A percentile compares a stretch with the other conserved stretches of the same genome.
Evolutionary conservation across 2,888 invertebrate genomes (phyloP).

Genomic region (Neuroscelio doddi): DNA sequence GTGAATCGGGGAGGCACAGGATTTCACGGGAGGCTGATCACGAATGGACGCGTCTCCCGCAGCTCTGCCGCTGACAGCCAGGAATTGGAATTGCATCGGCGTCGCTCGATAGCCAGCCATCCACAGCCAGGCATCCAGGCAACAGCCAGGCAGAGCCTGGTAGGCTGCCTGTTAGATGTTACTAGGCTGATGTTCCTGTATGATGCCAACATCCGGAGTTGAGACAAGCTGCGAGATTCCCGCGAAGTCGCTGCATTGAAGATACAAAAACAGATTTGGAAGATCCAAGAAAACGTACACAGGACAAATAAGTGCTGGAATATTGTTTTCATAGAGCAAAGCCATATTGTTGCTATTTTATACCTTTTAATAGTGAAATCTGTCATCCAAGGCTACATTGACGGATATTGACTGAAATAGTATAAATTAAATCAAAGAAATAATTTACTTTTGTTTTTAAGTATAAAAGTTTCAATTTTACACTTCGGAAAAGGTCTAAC

Average conservation of each 20-base stretch:
- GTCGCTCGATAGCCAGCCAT: constrained; percentile 71
- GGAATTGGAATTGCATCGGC: constrained; percentile 73
- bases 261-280: constrained; percentile 15
- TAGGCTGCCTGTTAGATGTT: constrained; percentile 47
- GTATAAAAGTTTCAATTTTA: no score
- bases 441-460: no score
- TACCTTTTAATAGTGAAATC: no score
- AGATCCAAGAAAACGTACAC: background rate
- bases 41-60: constrained; percentile 71
- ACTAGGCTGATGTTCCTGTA: constrained; percentile 32
- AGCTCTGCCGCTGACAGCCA: constrained; percentile 72
- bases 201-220: constrained; percentile 8
- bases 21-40: constrained; percentile 71
- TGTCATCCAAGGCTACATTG: no score
- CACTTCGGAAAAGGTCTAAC: no score
- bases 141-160: constrained; percentile 47
- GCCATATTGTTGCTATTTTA: background rate
- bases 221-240: constrained; percentile 16
- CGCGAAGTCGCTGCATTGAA: constrained; percentile 6
- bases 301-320: background rate
- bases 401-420: no score
- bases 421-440: no score
- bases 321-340: constrained; percentile 2
- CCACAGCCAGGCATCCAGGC: constrained; percentile 58
- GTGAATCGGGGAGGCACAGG: constrained; percentile 61